Evolutionary conservation across 2,797 vertebrate genomes (phyloP), one percentile per base, ranked within the genome.

Genomic region (Micromesistius poutassou): DNA sequence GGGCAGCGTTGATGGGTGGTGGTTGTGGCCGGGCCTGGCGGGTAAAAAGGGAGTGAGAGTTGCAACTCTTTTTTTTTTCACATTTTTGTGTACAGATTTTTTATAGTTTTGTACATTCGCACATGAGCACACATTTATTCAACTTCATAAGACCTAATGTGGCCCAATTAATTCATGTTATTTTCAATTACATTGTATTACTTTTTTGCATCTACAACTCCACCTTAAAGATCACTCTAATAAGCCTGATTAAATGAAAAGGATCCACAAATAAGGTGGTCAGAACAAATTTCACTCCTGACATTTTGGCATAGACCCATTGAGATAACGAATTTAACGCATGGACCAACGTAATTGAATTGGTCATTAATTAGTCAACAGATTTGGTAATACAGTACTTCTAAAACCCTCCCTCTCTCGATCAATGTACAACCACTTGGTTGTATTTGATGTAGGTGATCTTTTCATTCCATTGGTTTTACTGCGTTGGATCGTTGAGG

Each of bases 51-150:
- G 71, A 78, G 55, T 19, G 55, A 14, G 71, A 76, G 55, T 55
- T 35, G 12, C 79, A 78, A 79, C 80, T 80, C 81, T 72, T 87
- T 87, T 72, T 87, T 87, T 75, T 68, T 75, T 33, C 80, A 87
- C 84, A 82, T 81, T 83, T 85, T 79, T 40, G 85, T 83, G 82
- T 88, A 35, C 81, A 74, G 66, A 84, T 79, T 85, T 73, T 85
- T 81, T 71, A 12, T 71, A 71, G 68, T 71, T 31, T 16, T 81
- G 74, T 82, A 83, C 81, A 84, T 76, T 79, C 22, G 81, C 74
- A 83, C 31, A 83, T 8, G 81, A 1, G 86, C 73, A 83, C 42
- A 80, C 68, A 36, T 22, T 31, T 9, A 72, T 22, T 38, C 16
- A 36, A 73, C 22, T 36, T 10, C n/a, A 68, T 30, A 68, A 30